These are phyloP conservation scores for Macaca fascicularis DNA, from an alignment of 2,113 vertebrate genomes.

Conservation along the genomic window T2T-MFA8v1.1 NC_088387.1:71784501-71785000, in stretches of 20 bases:
- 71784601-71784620: neutral
- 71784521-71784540: neutral
- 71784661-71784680: neutral
- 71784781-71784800: neutral
- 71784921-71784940: neutral
- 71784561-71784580: neutral
- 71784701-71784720: neutral
- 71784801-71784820: neutral
- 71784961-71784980: neutral
- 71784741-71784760: neutral
- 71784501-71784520: neutral
- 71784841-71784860: neutral
- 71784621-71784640: neutral
- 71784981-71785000: neutral
- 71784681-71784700: neutral
- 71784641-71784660: neutral
- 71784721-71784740: neutral
- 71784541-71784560: neutral
- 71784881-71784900: neutral
- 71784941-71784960: neutral
- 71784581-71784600: neutral
- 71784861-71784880: neutral
- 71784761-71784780: neutral
- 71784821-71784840: neutral
- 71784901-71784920: neutral